Evolutionary conservation across 1,140 invertebrate genomes (phyloP), one percentile per base, ranked within the genome.

Genomic region (Antheraea mylitta): DNA sequence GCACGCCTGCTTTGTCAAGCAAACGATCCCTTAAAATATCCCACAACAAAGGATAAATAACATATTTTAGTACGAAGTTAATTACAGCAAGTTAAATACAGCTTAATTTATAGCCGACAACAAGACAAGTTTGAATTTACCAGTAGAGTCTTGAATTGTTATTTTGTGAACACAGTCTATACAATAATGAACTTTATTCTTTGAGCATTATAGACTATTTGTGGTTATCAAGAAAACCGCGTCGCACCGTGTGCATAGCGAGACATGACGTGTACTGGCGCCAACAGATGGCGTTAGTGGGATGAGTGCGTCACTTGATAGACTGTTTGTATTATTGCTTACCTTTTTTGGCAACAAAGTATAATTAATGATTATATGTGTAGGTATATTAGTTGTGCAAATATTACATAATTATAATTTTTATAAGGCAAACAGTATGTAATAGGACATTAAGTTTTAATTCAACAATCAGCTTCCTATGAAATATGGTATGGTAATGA

Each of bases 261-360:
- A 22, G 59, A 11, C 61, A 11, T 76, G 71, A 76, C 73, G 70
- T 73, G 42, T 72, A 18, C 16, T n/a, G 75, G 72, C 73, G 76
- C 67, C 67, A 78, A 78, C 62, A 81, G 79, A 81, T 81, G 80
- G 76, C 77, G 77, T 58, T 75, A 71, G 70, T 72, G 19, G 68
- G 60, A 60, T 67, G 69, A 68, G 70, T 75, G 73, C 76, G 79
- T 80, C 76, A 78, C 38, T 81, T 78, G 72, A 75, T 78, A 60
- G 67, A 69, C 67, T 30, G 60, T 22, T 71, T 68, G 68, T 66
- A 63, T 66, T 77, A 74, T 66, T 66, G 42, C 64, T 77, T 66
- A 67, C 72, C 72, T 77, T 73, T 79, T 67, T 70, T 53, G 45
- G 45, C 11, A 5, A 0, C 2, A 2, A 0, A 42, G 10, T 53